Evolutionary conservation across 1,140 invertebrate species (phyloP).

Genomic region (Polypedilum vanderplanki): DNA sequence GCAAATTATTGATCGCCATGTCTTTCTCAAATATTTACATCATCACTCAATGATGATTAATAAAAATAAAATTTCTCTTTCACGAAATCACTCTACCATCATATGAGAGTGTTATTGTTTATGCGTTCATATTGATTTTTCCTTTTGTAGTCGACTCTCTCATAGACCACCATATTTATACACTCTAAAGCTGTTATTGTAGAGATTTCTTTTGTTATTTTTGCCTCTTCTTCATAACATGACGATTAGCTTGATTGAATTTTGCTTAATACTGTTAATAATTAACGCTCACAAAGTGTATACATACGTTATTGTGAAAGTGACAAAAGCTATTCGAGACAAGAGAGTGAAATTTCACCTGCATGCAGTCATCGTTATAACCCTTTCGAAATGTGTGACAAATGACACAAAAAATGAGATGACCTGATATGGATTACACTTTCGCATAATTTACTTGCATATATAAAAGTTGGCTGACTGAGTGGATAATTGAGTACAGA

Average conservation of each 20-base stretch:
- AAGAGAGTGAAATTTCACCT: slow-evolving; percentile 17
- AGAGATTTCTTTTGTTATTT: background rate
- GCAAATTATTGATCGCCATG: background rate
- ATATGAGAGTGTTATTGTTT: background rate
- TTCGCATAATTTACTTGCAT: no score
- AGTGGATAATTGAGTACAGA: no score
- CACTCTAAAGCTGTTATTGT: background rate
- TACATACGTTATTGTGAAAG: background rate
- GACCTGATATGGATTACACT: no score
- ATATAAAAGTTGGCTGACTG: no score
- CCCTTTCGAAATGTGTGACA: background rate
- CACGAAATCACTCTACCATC: background rate
- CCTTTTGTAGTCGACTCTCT: background rate
- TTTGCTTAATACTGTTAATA: background rate
- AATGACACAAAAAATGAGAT: no score
- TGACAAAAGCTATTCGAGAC: slow-evolving; percentile 2
- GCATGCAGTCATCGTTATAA: background rate
- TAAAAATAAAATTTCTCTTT: slow-evolving; percentile 16
- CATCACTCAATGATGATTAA: slow-evolving; percentile 17
- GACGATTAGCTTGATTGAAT: background rate
- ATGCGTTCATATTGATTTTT: background rate
- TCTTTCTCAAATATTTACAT: slow-evolving; percentile 24
- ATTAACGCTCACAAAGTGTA: background rate
- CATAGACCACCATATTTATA: background rate
- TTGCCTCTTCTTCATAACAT: background rate